phyloP scores from a whole-genome alignment of 2,113 vertebrate genomes.

The Rostratula benghalensis region DNA sequence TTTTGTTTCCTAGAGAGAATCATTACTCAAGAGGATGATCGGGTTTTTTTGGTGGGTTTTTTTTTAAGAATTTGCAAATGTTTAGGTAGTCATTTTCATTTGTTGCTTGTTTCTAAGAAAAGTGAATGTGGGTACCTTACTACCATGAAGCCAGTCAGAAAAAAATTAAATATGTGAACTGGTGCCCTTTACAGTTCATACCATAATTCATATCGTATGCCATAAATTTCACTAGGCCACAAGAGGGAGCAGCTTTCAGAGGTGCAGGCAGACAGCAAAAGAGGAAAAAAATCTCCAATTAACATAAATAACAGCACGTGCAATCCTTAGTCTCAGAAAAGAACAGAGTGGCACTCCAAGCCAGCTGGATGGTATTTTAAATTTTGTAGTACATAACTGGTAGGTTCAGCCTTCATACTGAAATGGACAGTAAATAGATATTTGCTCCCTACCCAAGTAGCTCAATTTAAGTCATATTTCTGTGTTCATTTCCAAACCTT shows the following conservation, averaged over 20 bases:
- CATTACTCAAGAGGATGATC: neutral
- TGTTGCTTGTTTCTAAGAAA: neutral
- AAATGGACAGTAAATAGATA: neutral
- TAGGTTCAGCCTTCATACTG: neutral
- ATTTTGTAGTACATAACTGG: neutral
- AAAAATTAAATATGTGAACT: neutral
- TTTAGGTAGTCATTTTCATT: neutral
- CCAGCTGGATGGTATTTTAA: neutral
- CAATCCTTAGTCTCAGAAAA: neutral
- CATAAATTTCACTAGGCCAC: conserved; percentile 39
- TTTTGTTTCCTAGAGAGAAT: neutral
- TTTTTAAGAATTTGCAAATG: neutral
- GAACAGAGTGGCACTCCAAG: neutral
- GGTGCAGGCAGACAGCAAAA: neutral
- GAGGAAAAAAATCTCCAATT: neutral
- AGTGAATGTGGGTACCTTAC: neutral
- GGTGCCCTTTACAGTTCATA: neutral
- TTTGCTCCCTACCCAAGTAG: neutral
- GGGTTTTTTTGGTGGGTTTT: too few species aligned
- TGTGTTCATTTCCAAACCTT: neutral
- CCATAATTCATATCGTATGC: neutral
- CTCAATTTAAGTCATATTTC: neutral
- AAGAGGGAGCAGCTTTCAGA: conserved; percentile 61
- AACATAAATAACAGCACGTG: neutral
- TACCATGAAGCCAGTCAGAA: neutral